Percentiles rank a stretch among this genome's conserved stretches.
Conservation (phyloP, 64 coral and sea anemone species). For the Dendronephthya gigantea region DNA sequence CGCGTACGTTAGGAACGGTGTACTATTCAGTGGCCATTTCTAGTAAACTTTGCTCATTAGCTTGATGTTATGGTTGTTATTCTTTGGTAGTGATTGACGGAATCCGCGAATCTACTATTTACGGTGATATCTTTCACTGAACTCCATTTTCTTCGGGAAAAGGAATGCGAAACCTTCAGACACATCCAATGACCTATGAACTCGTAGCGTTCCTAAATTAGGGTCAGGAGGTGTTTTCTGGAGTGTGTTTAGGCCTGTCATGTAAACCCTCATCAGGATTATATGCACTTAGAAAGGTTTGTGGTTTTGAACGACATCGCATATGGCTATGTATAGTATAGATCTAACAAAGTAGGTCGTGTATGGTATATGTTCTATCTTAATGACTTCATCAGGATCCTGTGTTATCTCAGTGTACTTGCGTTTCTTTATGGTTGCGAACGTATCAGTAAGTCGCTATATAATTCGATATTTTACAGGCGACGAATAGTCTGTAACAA, state of each 20-base stretch:
- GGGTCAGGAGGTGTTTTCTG: not conserved
- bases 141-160: not conserved
- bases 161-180: not conserved
- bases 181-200: not conserved
- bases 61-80: too few species aligned
- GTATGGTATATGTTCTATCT: not conserved
- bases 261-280: not conserved
- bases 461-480: too few species aligned
- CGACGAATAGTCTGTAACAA: too few species aligned
- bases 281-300: not conserved
- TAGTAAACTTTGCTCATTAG: too few species aligned
- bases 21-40: too few species aligned
- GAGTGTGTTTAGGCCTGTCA: not conserved
- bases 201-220: not conserved
- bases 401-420: not conserved
- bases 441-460: not conserved
- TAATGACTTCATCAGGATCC: not conserved
- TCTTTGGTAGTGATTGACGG: not conserved
- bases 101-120: not conserved
- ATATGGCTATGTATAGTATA: not conserved
- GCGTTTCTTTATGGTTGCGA: not conserved
- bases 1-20: too few species aligned
- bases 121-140: not conserved
- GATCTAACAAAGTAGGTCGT: not conserved
- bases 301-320: not conserved